phyloP scores from a whole-genome alignment of 2,797 vertebrate genomes.

The Muscicapa striata region DNA sequence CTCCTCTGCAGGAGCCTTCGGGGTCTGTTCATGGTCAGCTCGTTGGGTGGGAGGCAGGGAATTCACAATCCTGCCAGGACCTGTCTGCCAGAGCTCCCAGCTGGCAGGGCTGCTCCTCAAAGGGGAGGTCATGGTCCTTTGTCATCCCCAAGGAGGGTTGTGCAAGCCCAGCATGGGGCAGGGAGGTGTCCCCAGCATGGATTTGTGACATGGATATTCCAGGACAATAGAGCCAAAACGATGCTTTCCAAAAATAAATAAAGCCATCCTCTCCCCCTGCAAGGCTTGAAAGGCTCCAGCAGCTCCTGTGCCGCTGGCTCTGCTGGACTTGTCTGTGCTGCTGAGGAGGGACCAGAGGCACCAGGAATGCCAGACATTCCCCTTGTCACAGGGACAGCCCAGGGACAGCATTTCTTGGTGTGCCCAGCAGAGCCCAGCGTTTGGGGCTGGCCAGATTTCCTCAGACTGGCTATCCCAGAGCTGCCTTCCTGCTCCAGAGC shows the following conservation, averaged over 20 bases:
- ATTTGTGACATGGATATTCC: not conserved
- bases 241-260: constrained; percentile 34
- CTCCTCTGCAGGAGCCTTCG: not conserved
- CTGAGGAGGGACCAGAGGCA: not conserved
- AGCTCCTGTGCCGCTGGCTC: not conserved
- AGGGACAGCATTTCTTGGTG: not conserved
- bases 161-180: not conserved
- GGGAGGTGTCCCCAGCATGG: not conserved
- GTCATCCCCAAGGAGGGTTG: not conserved
- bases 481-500: not conserved
- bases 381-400: not conserved
- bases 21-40: not conserved
- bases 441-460: not conserved
- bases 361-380: not conserved
- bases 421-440: not conserved
- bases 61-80: not conserved
- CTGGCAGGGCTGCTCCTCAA: constrained; percentile 11
- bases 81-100: constrained; percentile 16
- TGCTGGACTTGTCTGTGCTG: not conserved
- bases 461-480: not conserved
- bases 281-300: not conserved
- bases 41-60: constrained; percentile 37
- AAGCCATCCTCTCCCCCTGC: not conserved
- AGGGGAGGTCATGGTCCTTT: not conserved
- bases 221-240: not conserved